Percentiles rank a stretch among this genome's conserved stretches.
phyloP scores from a whole-genome alignment of 2,113 vertebrate genomes.

The Glareola pratincola region DNA sequence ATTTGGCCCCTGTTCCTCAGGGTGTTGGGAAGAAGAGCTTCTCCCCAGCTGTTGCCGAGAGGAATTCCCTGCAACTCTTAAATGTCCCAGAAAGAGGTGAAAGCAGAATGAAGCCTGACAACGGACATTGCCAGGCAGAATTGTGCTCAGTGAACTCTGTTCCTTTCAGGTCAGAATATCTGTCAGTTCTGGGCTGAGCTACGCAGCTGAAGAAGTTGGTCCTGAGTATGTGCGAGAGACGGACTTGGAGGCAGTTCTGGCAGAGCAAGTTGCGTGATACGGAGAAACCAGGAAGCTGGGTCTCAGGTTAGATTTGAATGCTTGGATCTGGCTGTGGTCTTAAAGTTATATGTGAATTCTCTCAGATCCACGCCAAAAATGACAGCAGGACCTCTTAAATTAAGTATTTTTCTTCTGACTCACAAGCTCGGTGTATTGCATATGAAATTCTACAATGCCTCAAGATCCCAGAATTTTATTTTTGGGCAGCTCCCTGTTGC shows the following conservation, averaged over 20 bases:
- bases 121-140: background rate
- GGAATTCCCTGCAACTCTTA: constrained; percentile 43
- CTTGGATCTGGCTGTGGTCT: background rate
- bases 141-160: constrained; percentile 31
- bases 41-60: constrained; percentile 26
- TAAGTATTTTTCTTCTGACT: background rate
- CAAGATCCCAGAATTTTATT: background rate
- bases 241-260: background rate
- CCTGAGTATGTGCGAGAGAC: background rate
- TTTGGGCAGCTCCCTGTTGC: background rate
- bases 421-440: background rate
- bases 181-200: background rate
- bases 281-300: background rate
- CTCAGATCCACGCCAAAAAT: background rate
- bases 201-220: background rate
- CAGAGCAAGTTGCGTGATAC: background rate
- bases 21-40: constrained; percentile 14
- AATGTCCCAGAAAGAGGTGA: constrained; percentile 13
- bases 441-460: background rate
- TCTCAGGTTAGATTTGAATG: background rate
- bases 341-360: background rate
- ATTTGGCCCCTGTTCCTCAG: constrained; percentile 39
- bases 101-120: constrained; percentile 49
- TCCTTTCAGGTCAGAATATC: background rate
- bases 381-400: background rate